Conservation (phyloP, 2,113 vertebrate species). For the Phainopepla nitens region DNA sequence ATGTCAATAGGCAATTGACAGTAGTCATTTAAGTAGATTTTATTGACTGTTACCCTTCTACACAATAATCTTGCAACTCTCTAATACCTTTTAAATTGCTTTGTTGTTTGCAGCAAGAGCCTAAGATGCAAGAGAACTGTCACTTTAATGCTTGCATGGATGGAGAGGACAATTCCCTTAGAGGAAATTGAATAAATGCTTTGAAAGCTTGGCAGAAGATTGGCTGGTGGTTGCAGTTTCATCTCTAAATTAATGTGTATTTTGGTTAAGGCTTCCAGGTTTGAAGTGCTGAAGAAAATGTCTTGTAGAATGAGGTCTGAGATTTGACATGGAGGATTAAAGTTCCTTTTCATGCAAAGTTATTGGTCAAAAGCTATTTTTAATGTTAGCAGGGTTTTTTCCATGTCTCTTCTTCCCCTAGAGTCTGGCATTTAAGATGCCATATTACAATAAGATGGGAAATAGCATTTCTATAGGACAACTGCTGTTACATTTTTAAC, state of each 20-base stretch:
- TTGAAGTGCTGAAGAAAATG: background rate
- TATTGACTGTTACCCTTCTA: background rate
- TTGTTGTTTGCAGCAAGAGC: background rate
- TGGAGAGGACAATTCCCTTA: background rate
- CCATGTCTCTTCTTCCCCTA: background rate
- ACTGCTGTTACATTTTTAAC: background rate
- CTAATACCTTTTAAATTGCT: background rate
- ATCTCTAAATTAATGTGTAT: background rate
- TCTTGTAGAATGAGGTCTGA: background rate
- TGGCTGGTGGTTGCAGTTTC: background rate
- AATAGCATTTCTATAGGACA: background rate
- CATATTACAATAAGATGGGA: background rate
- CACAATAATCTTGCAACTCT: background rate
- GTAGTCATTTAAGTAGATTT: background rate
- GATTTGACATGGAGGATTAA: background rate
- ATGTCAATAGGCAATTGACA: background rate
- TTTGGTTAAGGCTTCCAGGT: background rate
- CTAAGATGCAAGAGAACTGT: background rate
- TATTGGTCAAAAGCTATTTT: background rate
- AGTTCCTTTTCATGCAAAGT: background rate
- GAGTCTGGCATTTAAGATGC: background rate
- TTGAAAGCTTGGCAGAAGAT: background rate
- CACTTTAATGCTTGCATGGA: background rate
- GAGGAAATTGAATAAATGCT: background rate
- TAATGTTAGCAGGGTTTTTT: background rate